Conservation (phyloP, 2,888 invertebrate species). For the Tineola bisselliella region DNA sequence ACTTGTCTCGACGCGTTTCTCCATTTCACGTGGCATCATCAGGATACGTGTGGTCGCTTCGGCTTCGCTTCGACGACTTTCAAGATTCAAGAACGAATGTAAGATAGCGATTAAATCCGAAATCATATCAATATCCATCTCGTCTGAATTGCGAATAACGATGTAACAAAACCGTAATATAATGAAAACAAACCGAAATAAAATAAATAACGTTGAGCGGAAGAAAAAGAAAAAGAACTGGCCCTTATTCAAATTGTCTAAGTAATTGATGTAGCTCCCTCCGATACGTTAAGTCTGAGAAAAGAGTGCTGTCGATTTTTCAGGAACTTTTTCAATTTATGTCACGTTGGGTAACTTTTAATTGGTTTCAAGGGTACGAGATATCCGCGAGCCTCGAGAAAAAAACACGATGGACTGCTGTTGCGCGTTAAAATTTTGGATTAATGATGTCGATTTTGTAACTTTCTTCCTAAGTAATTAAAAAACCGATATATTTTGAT, state of each 20-base stretch:
- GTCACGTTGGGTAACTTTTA: slow-evolving; percentile 31
- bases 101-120: too few relatives aligned
- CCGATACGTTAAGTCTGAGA: neutral
- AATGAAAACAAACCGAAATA: slow-evolving; percentile 4
- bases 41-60: too few relatives aligned
- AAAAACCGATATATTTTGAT: too few relatives aligned
- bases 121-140: too few relatives aligned
- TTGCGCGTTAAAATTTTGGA: neutral
- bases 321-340: slow-evolving; percentile 34
- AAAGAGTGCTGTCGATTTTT: slow-evolving; percentile 13
- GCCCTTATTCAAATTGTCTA: slow-evolving; percentile 12
- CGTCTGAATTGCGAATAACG: too few relatives aligned
- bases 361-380: slow-evolving; percentile 22
- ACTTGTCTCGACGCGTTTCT: too few relatives aligned
- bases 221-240: slow-evolving; percentile 5
- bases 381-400: neutral
- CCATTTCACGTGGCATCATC: too few relatives aligned
- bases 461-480: too few relatives aligned
- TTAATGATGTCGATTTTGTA: neutral
- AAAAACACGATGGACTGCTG: neutral
- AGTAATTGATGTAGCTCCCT: slow-evolving; percentile 8
- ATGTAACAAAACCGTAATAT: neutral
- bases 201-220: slow-evolving; percentile 6
- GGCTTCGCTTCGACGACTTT: too few relatives aligned
- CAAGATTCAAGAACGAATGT: too few relatives aligned